Conservation (phyloP, 2,888 invertebrate species). For the Caenorhabditis sp. region DNA sequence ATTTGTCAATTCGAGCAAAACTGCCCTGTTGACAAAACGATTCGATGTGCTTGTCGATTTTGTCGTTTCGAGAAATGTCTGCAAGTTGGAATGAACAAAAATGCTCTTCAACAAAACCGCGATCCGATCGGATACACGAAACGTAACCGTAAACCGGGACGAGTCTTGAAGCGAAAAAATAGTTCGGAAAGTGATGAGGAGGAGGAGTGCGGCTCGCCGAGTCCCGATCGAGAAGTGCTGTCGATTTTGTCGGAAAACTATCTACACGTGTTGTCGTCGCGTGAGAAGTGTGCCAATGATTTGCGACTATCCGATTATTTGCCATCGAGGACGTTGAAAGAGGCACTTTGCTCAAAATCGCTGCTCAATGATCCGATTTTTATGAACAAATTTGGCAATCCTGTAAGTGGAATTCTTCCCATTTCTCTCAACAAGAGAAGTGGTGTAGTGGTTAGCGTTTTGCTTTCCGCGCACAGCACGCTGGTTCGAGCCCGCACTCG, state of each 20-base stretch:
- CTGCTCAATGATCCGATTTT: constrained; percentile 37
- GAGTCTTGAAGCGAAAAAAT: constrained; percentile 29
- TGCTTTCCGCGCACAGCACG: no score
- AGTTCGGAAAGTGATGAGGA: constrained; percentile 14
- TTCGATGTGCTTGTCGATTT: constrained; percentile 68
- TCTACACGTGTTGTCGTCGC: background rate
- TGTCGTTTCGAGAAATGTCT: constrained; percentile 64
- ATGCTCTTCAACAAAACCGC: constrained; percentile 68
- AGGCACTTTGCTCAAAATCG: constrained; percentile 34
- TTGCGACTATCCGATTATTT: constrained; percentile 30
- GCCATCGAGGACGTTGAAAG: constrained; percentile 20
- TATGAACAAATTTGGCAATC: constrained; percentile 25
- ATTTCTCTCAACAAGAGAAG: no score
- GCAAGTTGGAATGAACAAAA: constrained; percentile 57
- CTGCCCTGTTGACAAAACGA: constrained; percentile 62
- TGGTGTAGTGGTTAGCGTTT: no score
- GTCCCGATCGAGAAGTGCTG: background rate
- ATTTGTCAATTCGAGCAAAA: constrained; percentile 62
- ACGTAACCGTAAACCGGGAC: constrained; percentile 44
- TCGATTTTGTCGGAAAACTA: background rate
- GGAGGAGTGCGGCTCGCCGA: constrained; percentile 9
- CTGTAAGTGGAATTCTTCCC: constrained; percentile 10
- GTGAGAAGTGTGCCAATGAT: constrained; percentile 28
- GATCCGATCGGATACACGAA: constrained; percentile 71
- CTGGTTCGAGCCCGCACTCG: no score